Evolutionary conservation across 2,888 invertebrate species (phyloP).

Genomic region (Drosophila suboccidentalis): DNA sequence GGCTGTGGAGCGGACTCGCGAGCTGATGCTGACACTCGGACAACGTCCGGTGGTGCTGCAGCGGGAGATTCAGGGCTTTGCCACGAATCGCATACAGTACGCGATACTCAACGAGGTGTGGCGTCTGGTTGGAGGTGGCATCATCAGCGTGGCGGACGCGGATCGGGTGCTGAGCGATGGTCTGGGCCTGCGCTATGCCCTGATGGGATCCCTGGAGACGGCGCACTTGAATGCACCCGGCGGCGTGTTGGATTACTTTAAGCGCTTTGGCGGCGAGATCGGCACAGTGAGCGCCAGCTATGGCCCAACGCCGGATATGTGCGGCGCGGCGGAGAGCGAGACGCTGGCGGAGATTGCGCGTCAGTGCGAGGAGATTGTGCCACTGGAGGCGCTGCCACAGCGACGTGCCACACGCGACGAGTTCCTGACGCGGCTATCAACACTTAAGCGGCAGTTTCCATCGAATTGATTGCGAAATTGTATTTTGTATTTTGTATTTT

Average conservation of each 20-base stretch:
- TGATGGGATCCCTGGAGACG: slow-evolving; percentile 96
- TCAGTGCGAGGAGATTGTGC: slow-evolving; percentile 91
- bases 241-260: slow-evolving; percentile 89
- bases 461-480: slow-evolving; percentile 56
- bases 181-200: slow-evolving; percentile 97
- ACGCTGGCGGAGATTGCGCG: slow-evolving; percentile 90
- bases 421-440: slow-evolving; percentile 91
- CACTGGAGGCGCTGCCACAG: slow-evolving; percentile 89
- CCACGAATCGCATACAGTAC: slow-evolving; percentile 97
- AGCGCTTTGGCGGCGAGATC: slow-evolving; percentile 88
- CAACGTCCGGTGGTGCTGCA: slow-evolving; percentile 95
- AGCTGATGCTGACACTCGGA: slow-evolving; percentile 93
- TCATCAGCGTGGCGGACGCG: slow-evolving; percentile 93
- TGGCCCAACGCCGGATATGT: slow-evolving; percentile 91
- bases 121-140: slow-evolving; percentile 92
- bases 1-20: slow-evolving; percentile 90
- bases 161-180: slow-evolving; percentile 98
- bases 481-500: slow-evolving; percentile 4
- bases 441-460: slow-evolving; percentile 91
- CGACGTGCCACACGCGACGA: slow-evolving; percentile 93
- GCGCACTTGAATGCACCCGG: slow-evolving; percentile 98
- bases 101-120: slow-evolving; percentile 97
- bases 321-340: slow-evolving; percentile 88
- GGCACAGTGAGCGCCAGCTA: slow-evolving; percentile 90
- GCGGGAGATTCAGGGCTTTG: slow-evolving; percentile 96